Percentiles rank a stretch among this genome's conserved stretches.
phyloP scores from a whole-genome alignment of 2,113 vertebrate genomes.

The Triplophysa dalaica region DNA sequence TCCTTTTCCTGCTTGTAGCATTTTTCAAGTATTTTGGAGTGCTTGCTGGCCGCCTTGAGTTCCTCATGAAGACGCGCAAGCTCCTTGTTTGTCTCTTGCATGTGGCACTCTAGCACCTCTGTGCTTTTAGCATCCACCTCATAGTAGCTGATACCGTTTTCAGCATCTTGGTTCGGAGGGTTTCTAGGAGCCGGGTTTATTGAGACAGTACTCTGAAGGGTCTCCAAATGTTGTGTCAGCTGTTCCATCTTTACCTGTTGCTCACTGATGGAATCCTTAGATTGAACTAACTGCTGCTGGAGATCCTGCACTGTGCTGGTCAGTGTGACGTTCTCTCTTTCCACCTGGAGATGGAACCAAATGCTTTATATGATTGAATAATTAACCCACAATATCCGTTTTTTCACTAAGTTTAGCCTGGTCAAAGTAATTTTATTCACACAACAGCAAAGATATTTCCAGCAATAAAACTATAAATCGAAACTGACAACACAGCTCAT shows the following conservation, averaged over 20 bases:
- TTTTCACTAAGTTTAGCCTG: no score
- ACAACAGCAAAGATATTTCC: neutral
- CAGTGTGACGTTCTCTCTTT: constrained; percentile 75
- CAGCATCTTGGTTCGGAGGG: constrained; percentile 33
- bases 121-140: constrained; percentile 73
- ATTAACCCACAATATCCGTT: no score
- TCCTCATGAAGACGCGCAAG: constrained; percentile 72
- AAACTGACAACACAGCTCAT: neutral
- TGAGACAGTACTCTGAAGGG: constrained; percentile 52
- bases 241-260: constrained; percentile 74
- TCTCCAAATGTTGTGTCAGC: constrained; percentile 72
- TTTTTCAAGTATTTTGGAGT: constrained; percentile 70
- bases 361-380: neutral
- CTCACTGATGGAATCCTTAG: constrained; percentile 73
- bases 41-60: constrained; percentile 70
- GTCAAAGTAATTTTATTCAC: no score
- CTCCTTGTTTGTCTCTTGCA: constrained; percentile 70
- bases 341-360: constrained; percentile 64
- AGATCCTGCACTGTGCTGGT: constrained; percentile 74
- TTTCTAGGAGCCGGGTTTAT: constrained; percentile 15
- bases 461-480: neutral
- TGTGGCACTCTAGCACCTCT: constrained; percentile 71
- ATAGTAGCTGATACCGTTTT: constrained; percentile 61
- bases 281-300: constrained; percentile 73
- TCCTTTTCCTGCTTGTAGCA: constrained; percentile 75